Base-by-base conservation (phyloP, 2,888 invertebrate species). In the Xestia xanthographa region DNA sequence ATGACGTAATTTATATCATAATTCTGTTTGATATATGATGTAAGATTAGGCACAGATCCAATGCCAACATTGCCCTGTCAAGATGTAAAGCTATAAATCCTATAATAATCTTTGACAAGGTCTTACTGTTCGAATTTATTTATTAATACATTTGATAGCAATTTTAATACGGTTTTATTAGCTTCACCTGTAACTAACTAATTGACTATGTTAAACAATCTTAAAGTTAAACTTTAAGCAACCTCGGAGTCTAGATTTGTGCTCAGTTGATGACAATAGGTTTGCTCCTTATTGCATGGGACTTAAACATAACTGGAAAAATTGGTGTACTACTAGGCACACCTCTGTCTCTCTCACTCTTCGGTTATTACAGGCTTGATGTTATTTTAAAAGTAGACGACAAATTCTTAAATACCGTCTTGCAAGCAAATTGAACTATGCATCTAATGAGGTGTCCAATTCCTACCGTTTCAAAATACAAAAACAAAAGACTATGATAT, bases 401-500 rank as follows among this genome's bases (percentile, higher is more conserved):
- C 11, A 22, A 11, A n/a, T 5, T 22, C 11, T n/a, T n/a, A 11
- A n/a, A 53, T n/a, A n/a, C 11, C 4, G n/a, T n/a, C 11, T 53
- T 53, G 5, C 1, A n/a, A 53, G n/a, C 50, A n/a, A 11, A 53
- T 11, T n/a, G 50, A 50, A 22, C 22, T 22, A 11, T 50, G 50
- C 22, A 22, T 9, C 1, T 58, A 58, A 58, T 0, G 34, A 60
- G 60, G 38, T 38, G 5, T 62, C 62, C 56, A 56, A 26, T 56
- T 56, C 26, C 26, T 0, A 26, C 26, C 26, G 56, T 56, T 34
- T 20, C 17, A n/a, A 62, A 80, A 79, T 38, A 71, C 14, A 41
- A 34, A 70, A 72, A 72, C 53, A 56, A 80, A 72, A 72, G 12
- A 48, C 38, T 8, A 29, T n/a, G n/a, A n/a, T n/a, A n/a, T 5